Evolutionary conservation across 2,888 invertebrate species (phyloP).

Genomic region (Drosophila formosana): DNA sequence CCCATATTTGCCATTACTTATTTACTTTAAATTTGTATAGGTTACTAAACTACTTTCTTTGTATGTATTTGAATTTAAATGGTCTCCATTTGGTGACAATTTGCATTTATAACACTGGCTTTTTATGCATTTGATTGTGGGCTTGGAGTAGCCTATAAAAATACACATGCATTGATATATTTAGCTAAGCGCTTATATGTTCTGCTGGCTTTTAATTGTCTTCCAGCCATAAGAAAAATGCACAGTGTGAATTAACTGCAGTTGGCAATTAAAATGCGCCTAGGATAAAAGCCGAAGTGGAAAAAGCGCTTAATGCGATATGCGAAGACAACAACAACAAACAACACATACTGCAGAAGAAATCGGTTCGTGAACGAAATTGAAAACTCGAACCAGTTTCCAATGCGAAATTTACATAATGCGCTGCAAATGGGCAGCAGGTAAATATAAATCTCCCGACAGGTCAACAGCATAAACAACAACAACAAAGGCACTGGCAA

Average conservation of each 20-base stretch:
- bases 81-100: not conserved
- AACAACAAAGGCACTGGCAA: constrained; percentile 67
- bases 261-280: constrained; percentile 71
- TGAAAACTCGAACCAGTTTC: constrained; percentile 63
- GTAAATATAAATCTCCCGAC: constrained; percentile 67
- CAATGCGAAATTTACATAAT: constrained; percentile 70
- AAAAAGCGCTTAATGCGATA: constrained; percentile 55
- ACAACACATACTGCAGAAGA: constrained; percentile 11
- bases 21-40: too few species aligned
- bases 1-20: not conserved
- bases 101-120: not conserved
- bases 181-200: not conserved
- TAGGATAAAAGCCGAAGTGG: constrained; percentile 50
- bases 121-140: not conserved
- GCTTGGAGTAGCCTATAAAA: not conserved
- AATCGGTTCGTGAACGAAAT: constrained; percentile 36
- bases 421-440: constrained; percentile 76
- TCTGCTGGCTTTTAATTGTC: constrained; percentile 40
- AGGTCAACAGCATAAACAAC: constrained; percentile 35
- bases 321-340: constrained; percentile 33
- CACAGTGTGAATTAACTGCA: constrained; percentile 34
- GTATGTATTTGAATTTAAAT: not conserved
- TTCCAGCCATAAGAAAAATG: constrained; percentile 20
- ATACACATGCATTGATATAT: constrained; percentile 22
- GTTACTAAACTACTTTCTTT: too few species aligned